phyloP scores from a whole-genome alignment of 2,888 invertebrate species.

The Nymphalis urticae region DNA sequence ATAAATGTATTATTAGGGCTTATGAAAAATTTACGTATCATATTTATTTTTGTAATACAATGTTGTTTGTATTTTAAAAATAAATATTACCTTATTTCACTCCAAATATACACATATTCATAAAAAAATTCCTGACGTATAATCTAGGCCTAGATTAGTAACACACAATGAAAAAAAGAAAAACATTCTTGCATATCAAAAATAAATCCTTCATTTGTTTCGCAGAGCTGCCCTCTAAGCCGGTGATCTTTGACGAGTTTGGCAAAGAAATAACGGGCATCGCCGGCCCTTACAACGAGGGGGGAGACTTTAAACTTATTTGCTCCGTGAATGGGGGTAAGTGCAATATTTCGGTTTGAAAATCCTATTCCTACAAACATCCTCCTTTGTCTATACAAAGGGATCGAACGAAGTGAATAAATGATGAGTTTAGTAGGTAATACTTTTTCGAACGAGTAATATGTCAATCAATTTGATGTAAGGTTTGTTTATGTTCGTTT shows the following conservation, averaged over 20 bases:
- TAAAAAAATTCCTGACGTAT: background rate
- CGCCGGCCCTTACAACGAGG: conserved; percentile 89
- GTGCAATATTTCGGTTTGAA: conserved; percentile 40
- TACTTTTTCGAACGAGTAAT: conserved; percentile 26
- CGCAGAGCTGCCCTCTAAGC: conserved; percentile 87
- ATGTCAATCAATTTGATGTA: conserved; percentile 28
- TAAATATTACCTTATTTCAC: background rate
- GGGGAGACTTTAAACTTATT: conserved; percentile 86
- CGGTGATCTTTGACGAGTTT: conserved; percentile 86
- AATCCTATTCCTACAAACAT: conserved; percentile 15
- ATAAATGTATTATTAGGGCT: no score
- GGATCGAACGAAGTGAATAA: conserved; percentile 21
- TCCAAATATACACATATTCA: background rate
- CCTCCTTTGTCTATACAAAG: conserved; percentile 9
- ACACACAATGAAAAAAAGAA: background rate
- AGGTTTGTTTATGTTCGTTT: conserved; percentile 14
- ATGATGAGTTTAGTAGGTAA: conserved; percentile 25
- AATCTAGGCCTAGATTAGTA: background rate
- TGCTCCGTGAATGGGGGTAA: conserved; percentile 89
- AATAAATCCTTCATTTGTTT: conserved; percentile 48
- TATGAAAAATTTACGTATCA: no score
- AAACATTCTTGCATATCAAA: conserved; percentile 38
- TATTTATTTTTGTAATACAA: no score
- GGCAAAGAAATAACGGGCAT: conserved; percentile 83
- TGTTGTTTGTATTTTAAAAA: no score